Evolutionary conservation across 1,140 invertebrate genomes (phyloP).

Genomic region (Popillia japonica): DNA sequence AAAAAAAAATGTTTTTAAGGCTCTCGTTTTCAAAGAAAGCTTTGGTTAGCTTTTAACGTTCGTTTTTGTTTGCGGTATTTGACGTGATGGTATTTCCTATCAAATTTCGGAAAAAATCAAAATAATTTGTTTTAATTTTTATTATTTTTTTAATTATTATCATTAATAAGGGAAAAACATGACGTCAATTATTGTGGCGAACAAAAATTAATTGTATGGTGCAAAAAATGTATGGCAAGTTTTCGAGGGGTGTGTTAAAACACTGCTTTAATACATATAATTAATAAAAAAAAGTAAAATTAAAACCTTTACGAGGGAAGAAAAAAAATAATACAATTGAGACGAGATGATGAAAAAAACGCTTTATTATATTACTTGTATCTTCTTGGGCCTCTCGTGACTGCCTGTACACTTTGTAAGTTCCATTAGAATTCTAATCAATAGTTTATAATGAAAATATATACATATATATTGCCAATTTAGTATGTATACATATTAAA

Average conservation of each 20-base stretch:
- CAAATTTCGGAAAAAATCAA: too few relatives aligned
- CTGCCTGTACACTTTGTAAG: constrained; percentile 53
- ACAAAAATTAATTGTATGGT: constrained; percentile 48
- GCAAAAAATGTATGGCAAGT: constrained; percentile 51
- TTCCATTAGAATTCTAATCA: constrained; percentile 56
- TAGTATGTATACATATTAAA: constrained; percentile 47
- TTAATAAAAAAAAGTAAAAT: constrained; percentile 19
- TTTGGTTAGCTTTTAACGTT: constrained; percentile 14
- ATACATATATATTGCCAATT: constrained; percentile 57
- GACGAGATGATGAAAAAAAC: constrained; percentile 45
- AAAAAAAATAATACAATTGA: constrained; percentile 2
- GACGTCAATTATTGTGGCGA: not conserved
- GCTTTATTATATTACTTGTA: constrained; percentile 48
- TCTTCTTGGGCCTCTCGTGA: constrained; percentile 51
- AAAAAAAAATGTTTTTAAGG: constrained; percentile 51
- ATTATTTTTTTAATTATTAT: too few relatives aligned
- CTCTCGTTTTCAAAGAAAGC: constrained; percentile 46
- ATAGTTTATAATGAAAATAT: constrained; percentile 50
- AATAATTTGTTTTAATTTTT: too few relatives aligned
- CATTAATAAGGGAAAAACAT: too few relatives aligned
- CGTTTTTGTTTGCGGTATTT: not conserved
- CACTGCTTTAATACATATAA: constrained; percentile 23
- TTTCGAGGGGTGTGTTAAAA: constrained; percentile 49
- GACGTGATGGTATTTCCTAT: not conserved
- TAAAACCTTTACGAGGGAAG: not conserved